Conservation (phyloP, 2,113 vertebrate genomes). For the Podarcis cretensis region DNA sequence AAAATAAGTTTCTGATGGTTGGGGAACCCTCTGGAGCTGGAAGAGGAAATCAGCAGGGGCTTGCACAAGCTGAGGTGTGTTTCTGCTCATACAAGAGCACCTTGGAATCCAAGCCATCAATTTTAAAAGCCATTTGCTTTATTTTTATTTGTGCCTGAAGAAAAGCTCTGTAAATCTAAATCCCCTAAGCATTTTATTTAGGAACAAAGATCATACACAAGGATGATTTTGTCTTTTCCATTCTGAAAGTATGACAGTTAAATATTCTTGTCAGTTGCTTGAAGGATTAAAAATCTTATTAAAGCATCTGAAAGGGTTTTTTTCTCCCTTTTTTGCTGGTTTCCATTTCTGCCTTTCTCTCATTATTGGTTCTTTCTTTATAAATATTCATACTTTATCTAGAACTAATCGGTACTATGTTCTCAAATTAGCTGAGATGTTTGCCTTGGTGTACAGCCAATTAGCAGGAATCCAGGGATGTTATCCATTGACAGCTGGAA, state of each 20-base stretch:
- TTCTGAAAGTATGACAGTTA: background rate
- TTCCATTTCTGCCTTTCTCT: background rate
- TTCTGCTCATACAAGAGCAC: background rate
- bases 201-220: background rate
- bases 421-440: conserved; percentile 66
- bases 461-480: conserved; percentile 58
- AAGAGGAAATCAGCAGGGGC: background rate
- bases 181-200: background rate
- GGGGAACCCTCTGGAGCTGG: background rate
- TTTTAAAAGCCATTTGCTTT: background rate
- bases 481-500: conserved; percentile 66
- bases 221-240: background rate
- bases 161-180: background rate
- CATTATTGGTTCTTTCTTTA: conserved; percentile 10
- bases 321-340: background rate
- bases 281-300: no score
- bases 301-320: background rate
- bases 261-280: background rate
- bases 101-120: background rate
- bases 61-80: background rate
- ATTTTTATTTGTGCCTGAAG: background rate
- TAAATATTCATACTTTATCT: conserved; percentile 55
- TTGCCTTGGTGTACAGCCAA: conserved; percentile 59
- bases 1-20: background rate
- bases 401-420: conserved; percentile 57